Base-by-base conservation (phyloP, 2,113 vertebrate genomes). In the Pseudorhombus dupliciocellatus region DNA sequence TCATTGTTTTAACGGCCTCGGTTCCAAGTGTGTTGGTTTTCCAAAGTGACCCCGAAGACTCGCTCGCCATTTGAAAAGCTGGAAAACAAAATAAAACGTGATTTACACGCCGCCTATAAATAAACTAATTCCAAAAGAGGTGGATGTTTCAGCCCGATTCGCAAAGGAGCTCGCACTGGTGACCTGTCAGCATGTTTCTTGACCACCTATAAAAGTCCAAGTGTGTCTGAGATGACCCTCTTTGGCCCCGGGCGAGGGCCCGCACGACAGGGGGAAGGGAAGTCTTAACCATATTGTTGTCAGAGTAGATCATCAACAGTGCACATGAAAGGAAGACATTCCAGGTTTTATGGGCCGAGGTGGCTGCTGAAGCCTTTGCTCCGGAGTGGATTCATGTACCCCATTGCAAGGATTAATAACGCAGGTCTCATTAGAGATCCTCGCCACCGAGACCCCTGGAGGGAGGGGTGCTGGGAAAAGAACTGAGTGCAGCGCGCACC, bases 301-400 rank as follows among this genome's bases (percentile, higher is more conserved):
- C 94, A 95, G 90, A 92, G 90, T 70, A 92, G 90, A 94, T 91
- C 91, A 94, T 92, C 93, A 93, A 90, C 85, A 90, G 85, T 84
- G 87, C 92, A 95, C 90, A 93, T 81, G 84, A 94, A 95, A 92
- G 92, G 89, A 87, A 88, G 80, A 77, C 91, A 91, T 93, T 94
- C 92, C 92, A 89, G 87, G 76, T 70, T 73, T 91, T 92, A 88
- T 88, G 87, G 81, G 87, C 87, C 79, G 76, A 89, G 79, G 79
- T 86, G 85, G 89, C 90, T 89, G 71, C 55, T 73, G 89, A 88
- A 89, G 79, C 73, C 92, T 91, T 88, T 92, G 77, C 91, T 91
- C 84, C 68, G 53, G 75, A 81, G 65, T 85, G 88, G 87, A 91
- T 93, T 93, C 89, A 90, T 90, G 66, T 80, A 76, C 79, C 87